Evolutionary conservation across 2,797 vertebrate species (phyloP).

Genomic region (Dipus sagitta): DNA sequence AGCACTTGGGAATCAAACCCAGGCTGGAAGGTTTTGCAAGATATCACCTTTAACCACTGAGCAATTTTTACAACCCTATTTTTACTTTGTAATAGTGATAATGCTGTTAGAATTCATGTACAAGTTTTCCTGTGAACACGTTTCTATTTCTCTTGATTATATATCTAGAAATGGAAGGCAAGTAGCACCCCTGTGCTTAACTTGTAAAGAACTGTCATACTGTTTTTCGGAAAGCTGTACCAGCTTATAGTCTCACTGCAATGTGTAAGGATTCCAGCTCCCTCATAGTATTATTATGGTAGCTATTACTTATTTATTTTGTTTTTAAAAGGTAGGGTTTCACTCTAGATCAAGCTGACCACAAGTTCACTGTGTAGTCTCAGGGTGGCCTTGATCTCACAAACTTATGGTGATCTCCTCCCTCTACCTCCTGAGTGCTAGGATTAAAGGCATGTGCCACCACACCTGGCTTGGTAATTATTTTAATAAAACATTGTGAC

Average conservation of each 20-base stretch:
- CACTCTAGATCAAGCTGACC: no score
- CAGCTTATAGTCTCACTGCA: neutral
- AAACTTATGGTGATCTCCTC: no score
- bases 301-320: no score
- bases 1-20: no score
- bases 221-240: neutral
- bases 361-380: no score
- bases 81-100: slow-evolving; percentile 20
- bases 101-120: neutral
- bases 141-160: neutral
- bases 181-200: neutral
- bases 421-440: no score
- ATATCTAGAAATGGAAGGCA: neutral
- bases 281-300: neutral
- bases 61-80: neutral
- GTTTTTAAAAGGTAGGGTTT: no score
- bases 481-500: slow-evolving; percentile 15
- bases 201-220: neutral
- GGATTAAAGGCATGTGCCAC: no score
- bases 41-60: no score
- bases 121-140: neutral
- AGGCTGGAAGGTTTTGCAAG: no score
- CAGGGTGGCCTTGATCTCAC: no score
- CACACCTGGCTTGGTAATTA: neutral
- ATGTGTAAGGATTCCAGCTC: neutral